phyloP scores from a whole-genome alignment of 2,113 vertebrate genomes.

The Datnioides undecimradiatus region DNA sequence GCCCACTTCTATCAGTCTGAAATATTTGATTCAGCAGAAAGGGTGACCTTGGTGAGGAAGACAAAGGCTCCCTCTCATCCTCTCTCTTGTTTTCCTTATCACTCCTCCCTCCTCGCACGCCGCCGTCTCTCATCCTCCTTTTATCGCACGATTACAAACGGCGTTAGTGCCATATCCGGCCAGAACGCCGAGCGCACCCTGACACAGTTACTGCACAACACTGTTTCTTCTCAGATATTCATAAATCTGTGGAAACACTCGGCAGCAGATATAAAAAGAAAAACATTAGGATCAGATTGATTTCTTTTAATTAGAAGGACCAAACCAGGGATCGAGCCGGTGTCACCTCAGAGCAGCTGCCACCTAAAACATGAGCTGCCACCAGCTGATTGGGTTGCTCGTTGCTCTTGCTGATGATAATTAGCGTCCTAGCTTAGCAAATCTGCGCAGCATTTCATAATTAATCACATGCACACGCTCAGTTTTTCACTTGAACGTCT shows the following conservation, averaged over 20 bases:
- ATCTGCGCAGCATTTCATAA: no score
- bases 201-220: constrained; percentile 18
- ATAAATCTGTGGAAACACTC: neutral
- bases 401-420: no score
- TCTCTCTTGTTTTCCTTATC: constrained; percentile 30
- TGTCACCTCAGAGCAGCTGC: no score
- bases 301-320: neutral
- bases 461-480: no score
- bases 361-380: no score
- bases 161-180: constrained; percentile 4
- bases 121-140: constrained; percentile 1
- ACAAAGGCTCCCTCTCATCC: constrained; percentile 62
- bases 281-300: neutral
- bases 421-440: no score
- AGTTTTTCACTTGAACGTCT: no score
- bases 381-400: no score
- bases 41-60: constrained; percentile 81
- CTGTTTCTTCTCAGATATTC: neutral
- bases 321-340: neutral
- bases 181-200: constrained; percentile 3
- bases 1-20: constrained; percentile 68
- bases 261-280: neutral
- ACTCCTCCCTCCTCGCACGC: neutral
- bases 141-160: neutral
- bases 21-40: constrained; percentile 83